Base-by-base conservation (phyloP, 2,888 invertebrate species). In the Rhagium mordax region DNA sequence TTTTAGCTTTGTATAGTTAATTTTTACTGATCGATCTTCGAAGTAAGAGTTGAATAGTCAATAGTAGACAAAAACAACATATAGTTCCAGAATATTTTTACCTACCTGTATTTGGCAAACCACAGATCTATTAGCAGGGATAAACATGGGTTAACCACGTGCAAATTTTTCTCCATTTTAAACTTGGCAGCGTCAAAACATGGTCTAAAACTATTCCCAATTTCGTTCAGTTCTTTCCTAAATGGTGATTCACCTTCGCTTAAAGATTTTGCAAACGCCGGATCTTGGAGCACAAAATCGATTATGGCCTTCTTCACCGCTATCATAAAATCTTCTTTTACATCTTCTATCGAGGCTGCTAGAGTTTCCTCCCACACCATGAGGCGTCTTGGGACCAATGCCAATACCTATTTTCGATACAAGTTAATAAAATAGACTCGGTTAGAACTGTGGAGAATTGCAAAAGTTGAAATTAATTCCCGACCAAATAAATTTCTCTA, bases 261-360 rank as follows among this genome's bases (percentile, higher is more conserved):
- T 76, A 89, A 88, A 0, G 89, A 88, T 78, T 90, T 90, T 81
- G 89, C 89, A 88, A 91, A 83, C 1, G 90, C 89, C 0, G 95
- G 94, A 88, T 96, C 95, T 82, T 94, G 93, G 3, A 98, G 89
- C 0, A 97, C 96, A 86, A 96, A 98, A 88, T 98, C 97, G 0
- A 98, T 95, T 65, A 96, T 94, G 0, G 97, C 94, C 85, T 96
- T 97, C 85, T 97, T 98, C 84, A 97, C 95, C 75, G 95, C 94
- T 86, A 95, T 91, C 85, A 95, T 91, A 85, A 96, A 98, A 82
- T 96, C 96, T 75, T 95, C 93, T 79, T 94, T 92, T 86, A 96
- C 94, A 86, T 97, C 96, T 71, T 92, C 90, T 0, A 95, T 91
- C 66, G 94, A 91, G 33, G 90, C 86, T 1, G 89, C 87, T 16